phyloP scores from a whole-genome alignment of 2,888 invertebrate species.

The Beris chalybata region DNA sequence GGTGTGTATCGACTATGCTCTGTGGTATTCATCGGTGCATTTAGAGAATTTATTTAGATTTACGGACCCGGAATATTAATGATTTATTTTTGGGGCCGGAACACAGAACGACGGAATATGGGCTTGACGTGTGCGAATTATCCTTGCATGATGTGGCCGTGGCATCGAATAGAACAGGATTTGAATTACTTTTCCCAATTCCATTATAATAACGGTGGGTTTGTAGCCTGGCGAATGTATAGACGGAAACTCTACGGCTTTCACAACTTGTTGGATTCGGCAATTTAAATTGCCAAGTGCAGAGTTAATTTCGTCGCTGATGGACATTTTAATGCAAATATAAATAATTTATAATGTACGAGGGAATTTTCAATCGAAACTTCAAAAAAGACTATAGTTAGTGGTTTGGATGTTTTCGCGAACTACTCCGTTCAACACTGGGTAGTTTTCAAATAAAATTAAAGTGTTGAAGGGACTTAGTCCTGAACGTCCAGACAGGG shows the following conservation, averaged over 20 bases:
- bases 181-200: slow-evolving; percentile 7
- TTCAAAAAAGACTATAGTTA: slow-evolving; percentile 2
- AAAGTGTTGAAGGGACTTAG: no score
- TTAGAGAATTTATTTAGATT: slow-evolving; percentile 35
- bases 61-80: slow-evolving; percentile 23
- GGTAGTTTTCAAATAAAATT: no score
- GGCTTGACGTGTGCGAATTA: background rate
- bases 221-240: background rate
- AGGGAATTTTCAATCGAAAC: slow-evolving; percentile 19
- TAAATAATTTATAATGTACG: slow-evolving; percentile 20
- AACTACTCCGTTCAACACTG: no score
- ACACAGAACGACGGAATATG: background rate
- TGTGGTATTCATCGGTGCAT: slow-evolving; percentile 23
- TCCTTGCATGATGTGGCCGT: slow-evolving; percentile 3
- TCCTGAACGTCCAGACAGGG: no score
- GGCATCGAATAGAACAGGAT: background rate
- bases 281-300: slow-evolving; percentile 21
- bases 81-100: slow-evolving; percentile 9
- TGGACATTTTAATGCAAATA: slow-evolving; percentile 21
- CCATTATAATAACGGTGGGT: background rate
- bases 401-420: no score
- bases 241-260: slow-evolving; percentile 5
- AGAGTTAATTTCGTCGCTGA: background rate
- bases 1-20: background rate
- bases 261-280: slow-evolving; percentile 23